Percentiles rank a stretch among this genome's conserved stretches.
These are phyloP conservation scores for Rhaphigaster nebulosa DNA, from an alignment of 2,888 invertebrate genomes.

Conservation along the genomic window DNA sequence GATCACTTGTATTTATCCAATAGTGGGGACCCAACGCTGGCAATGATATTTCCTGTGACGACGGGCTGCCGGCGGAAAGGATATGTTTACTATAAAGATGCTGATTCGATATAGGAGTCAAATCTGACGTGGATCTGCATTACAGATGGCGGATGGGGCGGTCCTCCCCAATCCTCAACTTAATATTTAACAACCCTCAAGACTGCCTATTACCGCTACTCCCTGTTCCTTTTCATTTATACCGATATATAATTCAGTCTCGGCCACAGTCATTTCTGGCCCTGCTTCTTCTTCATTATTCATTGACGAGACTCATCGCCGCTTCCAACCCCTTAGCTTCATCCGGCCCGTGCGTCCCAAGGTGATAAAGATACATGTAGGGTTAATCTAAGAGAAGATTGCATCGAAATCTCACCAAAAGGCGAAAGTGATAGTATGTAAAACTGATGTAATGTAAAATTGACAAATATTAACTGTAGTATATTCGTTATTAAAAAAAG, in stretches of 20 bases:
- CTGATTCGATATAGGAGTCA: slow-evolving; percentile 21
- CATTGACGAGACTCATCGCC: neutral
- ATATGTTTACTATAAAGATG: neutral
- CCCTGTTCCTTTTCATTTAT: slow-evolving; percentile 43
- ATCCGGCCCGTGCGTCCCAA: neutral
- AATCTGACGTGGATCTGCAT: slow-evolving; percentile 47
- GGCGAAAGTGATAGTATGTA: too few species aligned
- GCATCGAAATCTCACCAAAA: too few species aligned
- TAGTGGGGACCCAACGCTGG: neutral
- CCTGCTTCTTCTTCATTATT: slow-evolving; percentile 34
- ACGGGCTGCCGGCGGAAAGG: neutral
- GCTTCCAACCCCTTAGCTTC: slow-evolving; percentile 5
- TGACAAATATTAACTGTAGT: too few species aligned
- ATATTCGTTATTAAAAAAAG: too few species aligned
- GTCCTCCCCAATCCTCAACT: neutral
- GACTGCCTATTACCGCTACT: neutral
- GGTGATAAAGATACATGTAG: too few species aligned
- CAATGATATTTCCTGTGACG: neutral
- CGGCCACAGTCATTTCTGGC: slow-evolving; percentile 29
- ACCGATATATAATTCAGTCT: slow-evolving; percentile 5
- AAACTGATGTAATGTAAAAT: too few species aligned
- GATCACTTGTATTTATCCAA: neutral
- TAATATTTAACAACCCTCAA: slow-evolving; percentile 35
- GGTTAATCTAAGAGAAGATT: too few species aligned
- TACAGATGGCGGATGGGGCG: slow-evolving; percentile 15